A percentile compares a stretch with the other conserved stretches of the same genome.
phyloP scores from a whole-genome alignment of 2,888 invertebrate species.

The Erebia palarica region DNA sequence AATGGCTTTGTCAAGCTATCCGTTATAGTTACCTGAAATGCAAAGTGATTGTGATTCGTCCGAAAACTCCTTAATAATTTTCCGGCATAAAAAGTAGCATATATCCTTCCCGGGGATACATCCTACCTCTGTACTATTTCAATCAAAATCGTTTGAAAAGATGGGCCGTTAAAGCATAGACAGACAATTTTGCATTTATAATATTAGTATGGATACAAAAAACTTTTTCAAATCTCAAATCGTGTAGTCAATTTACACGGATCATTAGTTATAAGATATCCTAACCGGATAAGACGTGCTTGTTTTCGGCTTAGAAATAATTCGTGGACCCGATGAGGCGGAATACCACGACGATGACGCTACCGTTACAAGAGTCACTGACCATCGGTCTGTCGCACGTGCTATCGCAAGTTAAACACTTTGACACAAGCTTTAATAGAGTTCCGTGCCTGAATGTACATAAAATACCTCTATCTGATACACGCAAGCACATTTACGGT shows the following conservation, averaged over 20 bases:
- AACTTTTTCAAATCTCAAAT: no score
- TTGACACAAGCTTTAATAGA: constrained; percentile 1
- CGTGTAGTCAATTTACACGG: no score
- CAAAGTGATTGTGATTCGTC: no score
- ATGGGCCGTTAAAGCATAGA: no score
- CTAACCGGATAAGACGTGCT: background rate
- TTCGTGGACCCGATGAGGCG: constrained; percentile 42
- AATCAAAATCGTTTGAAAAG: no score
- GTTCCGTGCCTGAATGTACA: background rate
- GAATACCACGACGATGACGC: constrained; percentile 55
- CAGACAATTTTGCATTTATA: no score
- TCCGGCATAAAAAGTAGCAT: no score
- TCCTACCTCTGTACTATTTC: no score
- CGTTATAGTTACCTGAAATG: background rate
- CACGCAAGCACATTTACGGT: background rate
- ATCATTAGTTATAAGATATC: background rate
- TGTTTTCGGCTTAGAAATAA: constrained; percentile 26
- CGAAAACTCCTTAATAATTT: no score
- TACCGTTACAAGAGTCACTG: constrained; percentile 67
- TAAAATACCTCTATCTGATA: background rate
- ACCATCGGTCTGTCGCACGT: constrained; percentile 56
- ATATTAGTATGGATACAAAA: no score
- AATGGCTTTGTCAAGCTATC: background rate
- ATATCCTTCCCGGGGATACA: no score
- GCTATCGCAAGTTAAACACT: constrained; percentile 45